Evolutionary conservation across 2,113 vertebrate species (phyloP), one percentile per base, ranked within the genome.

Genomic region (Ptychochromis oligacanthus): DNA sequence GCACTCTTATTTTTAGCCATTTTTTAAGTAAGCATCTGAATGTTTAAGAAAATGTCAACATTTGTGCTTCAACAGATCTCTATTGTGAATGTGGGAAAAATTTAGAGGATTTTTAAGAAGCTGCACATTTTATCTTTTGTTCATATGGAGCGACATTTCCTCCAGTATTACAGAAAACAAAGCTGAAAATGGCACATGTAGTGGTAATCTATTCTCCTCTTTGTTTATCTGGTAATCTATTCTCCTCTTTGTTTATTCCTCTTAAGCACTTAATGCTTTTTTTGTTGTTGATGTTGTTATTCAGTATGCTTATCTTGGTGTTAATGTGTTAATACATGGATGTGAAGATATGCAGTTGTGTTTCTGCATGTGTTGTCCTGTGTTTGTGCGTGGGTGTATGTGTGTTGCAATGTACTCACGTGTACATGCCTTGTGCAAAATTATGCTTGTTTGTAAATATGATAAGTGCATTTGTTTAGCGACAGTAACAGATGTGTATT

Each of bases 31-130:
- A 84, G 38, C 17, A n/a, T 58, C 61, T 79, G 40, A 82, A 74
- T 78, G 40, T 84, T 90, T 64, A 82, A 89, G 56, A 70, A 59
- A 83, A 62, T 83, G 74, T 81, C 77, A 59, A 9, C 62, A 38
- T 57, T 22, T 34, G 36, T 46, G 49, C 59, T 82, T 67, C 40
- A 67, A 43, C 13, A 49, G 14, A 61, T 43, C 57, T 46, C 60
- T 15, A 3, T 31, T 52, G 56, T 80, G 77, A 81, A 54, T 62
- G 40, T 70, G 13, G 77, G 55, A 87, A 60, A 13, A 7, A 79
- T 70, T 61, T 60, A 38, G 24, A 77, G 20, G 38, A 28, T 75
- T 46, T 79, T 74, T 75, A 77, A n/a, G 54, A 60, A 40, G 24
- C 52, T 12, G 36, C 49, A n/a, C 20, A 57, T 20, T 62, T 59